phyloP scores from a whole-genome alignment of 1,140 invertebrate genomes.

The Glomeris maerens region DNA sequence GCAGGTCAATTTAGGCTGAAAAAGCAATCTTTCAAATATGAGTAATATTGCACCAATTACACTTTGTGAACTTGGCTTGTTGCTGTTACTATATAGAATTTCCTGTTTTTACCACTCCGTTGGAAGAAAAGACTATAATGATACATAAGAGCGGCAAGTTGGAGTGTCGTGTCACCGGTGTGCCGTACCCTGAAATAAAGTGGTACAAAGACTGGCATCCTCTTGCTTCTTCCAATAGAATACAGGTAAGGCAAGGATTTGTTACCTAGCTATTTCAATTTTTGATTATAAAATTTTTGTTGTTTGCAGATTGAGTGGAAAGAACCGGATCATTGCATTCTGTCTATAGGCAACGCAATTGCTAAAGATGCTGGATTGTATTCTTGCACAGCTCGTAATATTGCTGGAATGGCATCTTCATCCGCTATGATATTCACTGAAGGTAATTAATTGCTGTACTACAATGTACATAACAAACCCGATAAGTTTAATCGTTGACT shows the following conservation, averaged over 20 bases:
- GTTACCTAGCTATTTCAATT: background rate
- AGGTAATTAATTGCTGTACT: conserved; percentile 46
- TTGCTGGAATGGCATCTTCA: conserved; percentile 75
- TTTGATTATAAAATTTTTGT: conserved; percentile 4
- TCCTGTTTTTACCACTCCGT: conserved; percentile 62
- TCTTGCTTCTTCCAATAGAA: conserved; percentile 56
- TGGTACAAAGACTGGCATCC: conserved; percentile 96
- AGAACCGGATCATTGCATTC: conserved; percentile 65
- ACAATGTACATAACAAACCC: background rate
- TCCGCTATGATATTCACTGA: conserved; percentile 83
- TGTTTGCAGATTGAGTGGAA: conserved; percentile 53
- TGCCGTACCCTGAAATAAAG: conserved; percentile 86
- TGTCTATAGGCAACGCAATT: conserved; percentile 73
- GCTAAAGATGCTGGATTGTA: conserved; percentile 84
- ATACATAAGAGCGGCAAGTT: conserved; percentile 54
- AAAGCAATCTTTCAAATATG: too few relatives aligned
- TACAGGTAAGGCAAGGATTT: conserved; percentile 44
- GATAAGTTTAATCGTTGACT: background rate
- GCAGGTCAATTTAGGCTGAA: conserved; percentile 37
- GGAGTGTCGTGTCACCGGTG: conserved; percentile 70
- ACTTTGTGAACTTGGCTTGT: background rate
- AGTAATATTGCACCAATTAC: background rate
- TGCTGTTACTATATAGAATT: conserved; percentile 43
- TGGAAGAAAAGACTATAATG: conserved; percentile 64
- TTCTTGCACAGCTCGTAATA: conserved; percentile 78